Evolutionary conservation across 1,140 invertebrate genomes (phyloP), one percentile per base, ranked within the genome.

Genomic region (Drosophila lacteicornis): DNA sequence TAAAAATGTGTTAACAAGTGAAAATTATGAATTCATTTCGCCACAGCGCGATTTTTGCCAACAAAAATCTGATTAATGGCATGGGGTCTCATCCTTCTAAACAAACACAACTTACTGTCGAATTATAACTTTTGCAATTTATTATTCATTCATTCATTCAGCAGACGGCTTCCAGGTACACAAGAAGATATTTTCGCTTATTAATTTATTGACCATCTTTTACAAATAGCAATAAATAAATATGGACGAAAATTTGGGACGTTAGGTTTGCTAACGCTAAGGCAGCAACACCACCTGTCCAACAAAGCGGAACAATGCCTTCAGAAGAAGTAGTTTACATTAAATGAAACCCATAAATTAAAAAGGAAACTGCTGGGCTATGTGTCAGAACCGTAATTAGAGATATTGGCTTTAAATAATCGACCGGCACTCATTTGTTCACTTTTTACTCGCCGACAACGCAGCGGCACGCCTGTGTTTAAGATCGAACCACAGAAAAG

Each of bases 301-400:
- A 53, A 80, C 76, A 62, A 69, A 66, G 67, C 62, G 76, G 67
- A 73, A 83, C 80, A 82, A 87, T 87, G 79, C 13, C 65, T 56
- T 46, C 69, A 73, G 65, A 56, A 36, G 36, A 82, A 81, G 75
- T 71, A 79, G 79, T 83, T 80, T 87, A 79, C 71, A 80, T 70
- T 74, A 80, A 78, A 80, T 71, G 57, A 88, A 81, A 80, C 36
- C 80, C 77, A 88, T 83, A 84, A 88, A 87, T 88, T 88, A 47
- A 80, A 86, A 66, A 78, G 80, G 77, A 78, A 90, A 84, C 80
- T 87, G 73, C 69, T 84, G 66, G 76, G 68, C 67, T 79, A 80
- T 70, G 75, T 80, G 80, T 83, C 84, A 84, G 80, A 87, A 79
- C 80, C 85, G 84, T 87, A 87, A 87, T 87, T 87, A 87, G 85